phyloP scores from a whole-genome alignment of 2,113 vertebrate genomes.

The Acanthisitta chloris region DNA sequence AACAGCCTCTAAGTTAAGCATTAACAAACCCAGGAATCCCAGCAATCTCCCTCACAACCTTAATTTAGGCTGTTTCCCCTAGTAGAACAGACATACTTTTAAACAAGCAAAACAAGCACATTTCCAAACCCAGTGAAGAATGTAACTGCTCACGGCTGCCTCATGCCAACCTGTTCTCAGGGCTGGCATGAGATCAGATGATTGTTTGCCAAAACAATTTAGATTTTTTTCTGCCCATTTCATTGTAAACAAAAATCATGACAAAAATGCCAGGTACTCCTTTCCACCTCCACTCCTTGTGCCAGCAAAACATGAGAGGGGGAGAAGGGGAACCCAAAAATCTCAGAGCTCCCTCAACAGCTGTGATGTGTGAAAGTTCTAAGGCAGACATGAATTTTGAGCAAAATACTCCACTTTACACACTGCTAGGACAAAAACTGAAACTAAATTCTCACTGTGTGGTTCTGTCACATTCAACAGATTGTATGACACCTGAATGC shows the following conservation, averaged over 20 bases:
- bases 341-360: background rate
- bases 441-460: background rate
- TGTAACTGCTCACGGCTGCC: background rate
- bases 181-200: background rate
- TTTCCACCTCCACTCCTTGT: background rate
- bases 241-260: background rate
- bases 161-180: constrained; percentile 5
- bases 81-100: background rate
- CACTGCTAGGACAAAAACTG: background rate
- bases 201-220: constrained; percentile 26
- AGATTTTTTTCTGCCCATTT: background rate
- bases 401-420: background rate
- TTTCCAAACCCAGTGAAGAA: background rate
- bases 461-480: background rate
- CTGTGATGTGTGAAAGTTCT: background rate
- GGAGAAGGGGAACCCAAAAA: background rate
- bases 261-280: background rate
- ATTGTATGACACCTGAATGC: background rate
- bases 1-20: background rate
- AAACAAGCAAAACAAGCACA: background rate
- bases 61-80: background rate
- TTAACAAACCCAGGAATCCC: background rate
- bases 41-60: constrained; percentile 28
- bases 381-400: background rate
- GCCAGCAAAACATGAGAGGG: background rate